These are phyloP conservation scores for Pogonus chalceus DNA, from an alignment of 1,140 invertebrate species.

Conservation along the genomic window DNA sequence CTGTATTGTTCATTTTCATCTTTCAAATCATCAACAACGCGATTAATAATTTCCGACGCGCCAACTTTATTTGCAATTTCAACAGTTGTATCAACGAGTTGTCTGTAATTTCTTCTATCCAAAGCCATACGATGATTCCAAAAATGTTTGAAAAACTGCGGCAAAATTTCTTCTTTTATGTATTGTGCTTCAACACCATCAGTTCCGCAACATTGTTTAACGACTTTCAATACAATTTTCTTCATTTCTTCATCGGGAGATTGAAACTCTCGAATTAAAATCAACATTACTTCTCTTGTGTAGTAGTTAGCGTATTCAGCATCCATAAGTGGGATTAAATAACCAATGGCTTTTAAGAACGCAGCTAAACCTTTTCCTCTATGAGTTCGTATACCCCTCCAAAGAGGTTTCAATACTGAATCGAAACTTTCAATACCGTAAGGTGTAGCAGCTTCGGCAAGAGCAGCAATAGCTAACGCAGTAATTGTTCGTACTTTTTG, in stretches of 20 bases:
- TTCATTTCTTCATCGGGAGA: constrained; percentile 99
- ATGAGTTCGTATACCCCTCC: constrained; percentile 98
- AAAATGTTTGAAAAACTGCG: constrained; percentile 99
- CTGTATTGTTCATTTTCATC: constrained; percentile 99
- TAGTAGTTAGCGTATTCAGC: constrained; percentile 99
- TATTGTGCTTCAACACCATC: constrained; percentile 99
- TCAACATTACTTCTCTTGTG: constrained; percentile 99
- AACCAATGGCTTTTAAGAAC: constrained; percentile 98
- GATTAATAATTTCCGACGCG: constrained; percentile 95
- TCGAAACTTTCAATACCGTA: constrained; percentile 99
- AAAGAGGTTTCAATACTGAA: constrained; percentile 95
- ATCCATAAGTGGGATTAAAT: constrained; percentile 98
- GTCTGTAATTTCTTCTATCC: constrained; percentile 93
- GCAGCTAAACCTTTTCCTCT: constrained; percentile 97
- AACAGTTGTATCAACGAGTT: constrained; percentile 97
- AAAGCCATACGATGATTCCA: constrained; percentile 99
- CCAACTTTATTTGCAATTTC: constrained; percentile 99
- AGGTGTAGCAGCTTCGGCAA: constrained; percentile 96
- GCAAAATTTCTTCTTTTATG: constrained; percentile 97
- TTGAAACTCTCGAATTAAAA: constrained; percentile 97
- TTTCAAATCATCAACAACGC: constrained; percentile 98
- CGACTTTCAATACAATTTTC: constrained; percentile 99
- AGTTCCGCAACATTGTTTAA: constrained; percentile 99
- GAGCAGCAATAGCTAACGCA: constrained; percentile 92
- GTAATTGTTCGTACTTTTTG: constrained; percentile 95